These are phyloP conservation scores for Thunnus albacares DNA, from an alignment of 2,797 vertebrate genomes.

Conservation along the genomic window DNA sequence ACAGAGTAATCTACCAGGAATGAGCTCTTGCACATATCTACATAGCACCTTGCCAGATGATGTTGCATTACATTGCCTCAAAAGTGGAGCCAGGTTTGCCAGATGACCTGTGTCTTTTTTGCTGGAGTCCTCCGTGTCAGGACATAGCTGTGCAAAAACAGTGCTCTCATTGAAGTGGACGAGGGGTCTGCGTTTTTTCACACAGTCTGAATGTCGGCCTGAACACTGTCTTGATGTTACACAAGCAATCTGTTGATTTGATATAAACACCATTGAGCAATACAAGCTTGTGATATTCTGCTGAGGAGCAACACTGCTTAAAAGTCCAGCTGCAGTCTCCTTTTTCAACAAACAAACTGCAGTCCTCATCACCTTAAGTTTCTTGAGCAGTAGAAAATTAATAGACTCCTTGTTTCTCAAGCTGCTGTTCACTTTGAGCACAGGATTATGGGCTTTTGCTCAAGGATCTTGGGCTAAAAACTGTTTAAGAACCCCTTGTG, in stretches of 20 bases:
- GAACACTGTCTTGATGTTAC: neutral
- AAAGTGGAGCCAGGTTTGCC: too few species aligned
- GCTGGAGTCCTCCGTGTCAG: too few species aligned
- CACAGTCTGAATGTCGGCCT: neutral
- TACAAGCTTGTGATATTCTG: slow-evolving; percentile 21
- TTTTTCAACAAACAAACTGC: neutral
- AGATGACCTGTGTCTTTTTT: neutral
- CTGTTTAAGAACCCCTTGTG: neutral
- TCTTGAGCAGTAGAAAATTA: slow-evolving; percentile 19
- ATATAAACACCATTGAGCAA: slow-evolving; percentile 13
- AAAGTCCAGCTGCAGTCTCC: slow-evolving; percentile 4
- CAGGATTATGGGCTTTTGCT: slow-evolving; percentile 1
- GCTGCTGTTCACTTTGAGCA: slow-evolving; percentile 10
- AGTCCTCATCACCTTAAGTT: slow-evolving; percentile 9
- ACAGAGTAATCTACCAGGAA: neutral
- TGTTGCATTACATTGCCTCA: too few species aligned
- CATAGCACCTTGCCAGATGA: too few species aligned
- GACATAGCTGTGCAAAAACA: neutral
- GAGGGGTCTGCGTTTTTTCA: neutral
- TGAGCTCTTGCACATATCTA: neutral
- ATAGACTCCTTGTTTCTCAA: neutral
- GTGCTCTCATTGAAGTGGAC: neutral
- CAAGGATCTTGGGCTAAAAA: slow-evolving; percentile 9
- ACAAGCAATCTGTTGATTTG: neutral
- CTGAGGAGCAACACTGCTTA: neutral